These are phyloP conservation scores for Tethya wilhelma DNA, from an alignment of 37 sponge, comb jelly and placozoan genomes.

Conservation along the genomic window DNA sequence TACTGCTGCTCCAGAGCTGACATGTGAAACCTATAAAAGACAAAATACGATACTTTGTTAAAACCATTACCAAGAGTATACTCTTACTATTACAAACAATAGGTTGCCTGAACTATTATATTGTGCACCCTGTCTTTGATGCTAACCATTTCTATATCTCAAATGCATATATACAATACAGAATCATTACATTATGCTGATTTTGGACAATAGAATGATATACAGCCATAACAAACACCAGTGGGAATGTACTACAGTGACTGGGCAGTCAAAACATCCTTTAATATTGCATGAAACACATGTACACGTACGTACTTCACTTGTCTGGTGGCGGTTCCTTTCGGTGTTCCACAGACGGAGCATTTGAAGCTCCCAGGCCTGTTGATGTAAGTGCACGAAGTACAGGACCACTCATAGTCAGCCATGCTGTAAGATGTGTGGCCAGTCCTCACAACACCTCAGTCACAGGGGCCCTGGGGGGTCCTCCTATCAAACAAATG, in stretches of 20 bases:
- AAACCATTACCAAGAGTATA: no score
- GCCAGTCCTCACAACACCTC: no score
- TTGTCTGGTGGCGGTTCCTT: conserved; percentile 71
- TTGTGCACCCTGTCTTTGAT: no score
- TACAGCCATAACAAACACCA: background rate
- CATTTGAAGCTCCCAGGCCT: conserved; percentile 58
- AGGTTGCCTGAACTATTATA: no score
- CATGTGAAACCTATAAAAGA: conserved; percentile 29
- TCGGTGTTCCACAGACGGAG: conserved; percentile 50
- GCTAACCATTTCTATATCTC: no score
- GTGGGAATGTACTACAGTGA: background rate
- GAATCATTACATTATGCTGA: no score
- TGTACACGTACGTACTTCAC: conserved; percentile 38
- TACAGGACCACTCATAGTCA: conserved; percentile 60
- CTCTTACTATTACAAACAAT: no score
- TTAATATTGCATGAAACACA: background rate
- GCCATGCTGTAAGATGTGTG: no score
- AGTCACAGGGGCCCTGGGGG: no score
- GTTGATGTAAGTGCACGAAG: conserved; percentile 61
- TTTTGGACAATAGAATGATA: background rate
- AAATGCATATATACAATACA: no score
- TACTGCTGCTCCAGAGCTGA: conserved; percentile 49
- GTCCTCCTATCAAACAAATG: no score
- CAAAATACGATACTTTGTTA: background rate
- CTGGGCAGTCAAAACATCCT: background rate